A percentile compares a stretch with the other conserved stretches of the same genome.
These are phyloP conservation scores for Eumeta japonica DNA, from an alignment of 1,140 invertebrate species.

Conservation along the genomic window DNA sequence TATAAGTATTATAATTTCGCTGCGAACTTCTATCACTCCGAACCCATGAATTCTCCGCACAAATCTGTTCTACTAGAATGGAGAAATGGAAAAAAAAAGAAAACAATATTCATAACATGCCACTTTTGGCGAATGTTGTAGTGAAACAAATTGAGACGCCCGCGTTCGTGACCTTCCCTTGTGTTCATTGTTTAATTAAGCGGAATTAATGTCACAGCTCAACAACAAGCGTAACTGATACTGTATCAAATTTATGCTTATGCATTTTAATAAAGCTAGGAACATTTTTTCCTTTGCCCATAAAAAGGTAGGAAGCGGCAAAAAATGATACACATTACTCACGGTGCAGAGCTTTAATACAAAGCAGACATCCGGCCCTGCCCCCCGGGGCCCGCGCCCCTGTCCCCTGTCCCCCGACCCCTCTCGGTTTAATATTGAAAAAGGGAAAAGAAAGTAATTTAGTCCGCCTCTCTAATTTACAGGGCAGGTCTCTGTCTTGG, in stretches of 20 bases:
- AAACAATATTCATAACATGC: too few species aligned
- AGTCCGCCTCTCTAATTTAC: constrained; percentile 23
- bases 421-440: constrained; percentile 27
- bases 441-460: constrained; percentile 28
- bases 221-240: constrained; percentile 21
- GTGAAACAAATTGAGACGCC: too few species aligned
- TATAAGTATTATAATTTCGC: too few species aligned
- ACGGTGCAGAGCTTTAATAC: constrained; percentile 28
- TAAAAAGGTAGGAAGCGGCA: constrained; percentile 30
- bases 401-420: constrained; percentile 4
- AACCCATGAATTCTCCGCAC: too few species aligned
- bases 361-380: constrained; percentile 8
- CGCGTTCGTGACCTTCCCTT: too few species aligned
- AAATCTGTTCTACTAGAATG: too few species aligned
- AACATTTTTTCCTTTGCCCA: constrained; percentile 12
- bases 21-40: too few species aligned
- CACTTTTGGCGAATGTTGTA: too few species aligned
- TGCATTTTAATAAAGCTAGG: constrained; percentile 42
- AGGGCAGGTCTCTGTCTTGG: constrained; percentile 14
- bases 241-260: constrained; percentile 27
- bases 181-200: too few species aligned
- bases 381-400: too few species aligned
- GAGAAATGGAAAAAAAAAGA: too few species aligned
- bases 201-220: too few species aligned
- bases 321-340: constrained; percentile 43